Evolutionary conservation across 2,888 invertebrate species (phyloP), one percentile per base, ranked within the genome.

Genomic region (Leucoptera coffeella): DNA sequence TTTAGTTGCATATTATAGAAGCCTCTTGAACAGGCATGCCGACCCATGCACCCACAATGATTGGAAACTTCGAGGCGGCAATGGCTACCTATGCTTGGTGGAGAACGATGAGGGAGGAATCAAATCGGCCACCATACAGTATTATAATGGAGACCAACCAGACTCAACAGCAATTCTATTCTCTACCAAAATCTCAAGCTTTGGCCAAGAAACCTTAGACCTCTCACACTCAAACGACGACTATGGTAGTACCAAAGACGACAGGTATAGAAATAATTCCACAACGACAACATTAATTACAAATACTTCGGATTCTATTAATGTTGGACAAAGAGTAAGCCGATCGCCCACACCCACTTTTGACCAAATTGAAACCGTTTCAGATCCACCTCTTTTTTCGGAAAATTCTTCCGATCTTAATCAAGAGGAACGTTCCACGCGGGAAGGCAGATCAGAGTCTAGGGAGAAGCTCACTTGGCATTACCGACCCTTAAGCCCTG

Each of bases 131-230:
- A 40, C 53, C n/a, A 44, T 71, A 30, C 71, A 65, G 32, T 71
- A 61, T 43, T 65, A 69, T 42, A 53, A 49, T 37, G 53, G 51
- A 22, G 24, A 15, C 9, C 40, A 56, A 30, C 46, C 58, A 11
- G 52, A 60, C 36, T 60, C 71, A 12, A 55, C 62, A 5, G 57
- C 65, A 21, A 50, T 72, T 36, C 41, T 72, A 27, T 72, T 72
- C 41, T 69, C 69, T n/a, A 71, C 71, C 3, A 72, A 69, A 49
- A 67, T 72, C 33, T 65, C 71, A 29, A 71, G 72, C 45, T 71
- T 72, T 39, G 72, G 71, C 17, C 67, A 65, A 37, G 69, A 72
- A 28, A 59, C 71, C 14, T 34, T 64, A 22, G 72, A 69, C 22
- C 33, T 19, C 22, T 38, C 41, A 10, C 50, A 54, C 38, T 38